phyloP scores from a whole-genome alignment of 2,888 invertebrate genomes.

The Alsophila aescularia region DNA sequence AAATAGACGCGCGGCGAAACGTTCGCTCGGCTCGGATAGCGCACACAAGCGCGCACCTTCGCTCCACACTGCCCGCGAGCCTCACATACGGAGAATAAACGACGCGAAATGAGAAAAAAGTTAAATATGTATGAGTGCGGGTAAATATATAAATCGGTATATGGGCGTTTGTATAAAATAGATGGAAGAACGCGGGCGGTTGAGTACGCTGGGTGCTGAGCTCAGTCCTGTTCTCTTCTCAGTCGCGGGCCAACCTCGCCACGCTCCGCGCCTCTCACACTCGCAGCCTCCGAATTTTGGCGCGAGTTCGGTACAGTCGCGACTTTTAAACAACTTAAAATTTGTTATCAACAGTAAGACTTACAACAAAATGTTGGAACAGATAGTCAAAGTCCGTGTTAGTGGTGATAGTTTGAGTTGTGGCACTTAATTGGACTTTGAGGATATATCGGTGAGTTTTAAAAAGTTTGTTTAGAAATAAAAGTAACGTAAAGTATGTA shows the following conservation, averaged over 20 bases:
- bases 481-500: not conserved
- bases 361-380: conserved; percentile 8
- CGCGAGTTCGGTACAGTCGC: conserved; percentile 41
- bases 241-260: conserved; percentile 67
- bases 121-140: conserved; percentile 85
- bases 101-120: conserved; percentile 84
- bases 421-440: conserved; percentile 31
- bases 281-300: conserved; percentile 41
- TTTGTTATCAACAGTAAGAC: conserved; percentile 7
- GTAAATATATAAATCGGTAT: conserved; percentile 84
- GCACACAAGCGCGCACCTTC: conserved; percentile 59
- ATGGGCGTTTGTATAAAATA: conserved; percentile 80
- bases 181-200: conserved; percentile 65
- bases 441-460: conserved; percentile 26
- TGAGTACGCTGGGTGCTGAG: conserved; percentile 46
- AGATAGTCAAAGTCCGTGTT: conserved; percentile 21
- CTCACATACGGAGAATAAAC: conserved; percentile 80
- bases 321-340: conserved; percentile 12
- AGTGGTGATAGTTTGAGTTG: conserved; percentile 25
- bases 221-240: conserved; percentile 46
- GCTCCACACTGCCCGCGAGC: conserved; percentile 51
- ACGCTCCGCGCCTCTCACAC: conserved; percentile 38
- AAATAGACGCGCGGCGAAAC: conserved; percentile 66
- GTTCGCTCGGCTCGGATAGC: conserved; percentile 55
- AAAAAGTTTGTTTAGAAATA: conserved; percentile 7